Base-by-base conservation (phyloP, 2,888 invertebrate genomes). In the Halictus quadricinctus region DNA sequence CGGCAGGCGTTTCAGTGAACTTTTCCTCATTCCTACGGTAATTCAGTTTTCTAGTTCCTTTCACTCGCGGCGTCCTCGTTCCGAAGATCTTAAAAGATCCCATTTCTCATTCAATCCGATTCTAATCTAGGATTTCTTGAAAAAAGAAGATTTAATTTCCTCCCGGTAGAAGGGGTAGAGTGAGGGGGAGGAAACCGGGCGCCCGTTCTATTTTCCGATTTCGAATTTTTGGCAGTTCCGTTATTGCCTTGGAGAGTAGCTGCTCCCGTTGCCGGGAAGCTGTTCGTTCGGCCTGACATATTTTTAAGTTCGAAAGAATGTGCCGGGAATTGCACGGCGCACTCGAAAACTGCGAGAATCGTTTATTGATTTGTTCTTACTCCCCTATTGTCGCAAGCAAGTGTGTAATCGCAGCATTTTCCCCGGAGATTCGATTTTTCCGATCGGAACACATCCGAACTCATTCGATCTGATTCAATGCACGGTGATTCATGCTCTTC, bases 401-500 rank as follows among this genome's bases (percentile, higher is more conserved):
- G 84, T 84, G 84, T 85, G 84, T 85, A 85, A 85, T 85, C 85
- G 85, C 80, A 36, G 80, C 80, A 80, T 80, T 85, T 80, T 74
- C 85, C 76, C 80, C 48, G 7, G 84, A 66, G 85, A 84, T 84
- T 85, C 80, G 85, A 85, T 85, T 84, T 85, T 85, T 84, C 85
- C 84, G 84, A 85, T 80, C 80, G 80, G 85, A 85, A 80, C 85
- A 77, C 80, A 85, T 85, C 85, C 80, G 84, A 84, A 74, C 84
- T 85, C 85, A 73, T 84, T 80, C 85, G 84, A 84, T 85, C 80
- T 80, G 85, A 85, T 85, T 84, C 85, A 84, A 84, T 84, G 84
- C 84, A 84, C 85, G 84, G 80, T 85, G 84, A 84, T 85, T 85
- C 85, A 80, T 84, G 80, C 72, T 80, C 84, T 77, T 85, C 80